Evolutionary conservation across 2,888 invertebrate species (phyloP), one percentile per base, ranked within the genome.

Genomic region (Drosophila putrida): DNA sequence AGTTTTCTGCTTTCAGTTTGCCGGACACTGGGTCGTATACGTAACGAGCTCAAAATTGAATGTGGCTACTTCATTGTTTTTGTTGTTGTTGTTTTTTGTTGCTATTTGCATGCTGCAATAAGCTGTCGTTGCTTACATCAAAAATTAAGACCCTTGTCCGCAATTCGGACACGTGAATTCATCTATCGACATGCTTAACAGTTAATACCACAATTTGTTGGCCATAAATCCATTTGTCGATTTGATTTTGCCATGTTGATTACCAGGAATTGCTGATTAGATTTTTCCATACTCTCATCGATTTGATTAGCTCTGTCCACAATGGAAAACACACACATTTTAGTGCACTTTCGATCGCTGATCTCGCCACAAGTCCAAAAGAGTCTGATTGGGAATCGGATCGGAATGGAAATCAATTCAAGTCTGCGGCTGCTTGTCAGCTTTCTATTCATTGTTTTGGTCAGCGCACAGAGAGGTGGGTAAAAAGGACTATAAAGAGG

Each of bases 231-330:
- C 31, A 35, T 66, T 55, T 75, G 50, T 15, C 58, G 53, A 71
- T 64, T 71, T 81, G 78, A 78, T 84, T 84, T 72, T 74, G 15
- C 27, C 31, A 44, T 58, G 43, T 50, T 58, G 89, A 89, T 84
- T 80, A 81, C 35, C 15, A 35, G 31, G 15, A 66, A 64, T 44
- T 44, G 41, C 71, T 69, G 84, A 84, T 84, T 78, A 84, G 88
- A 89, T 87, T 78, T 65, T 46, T 20, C 20, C 20, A 20, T 20
- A 3, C 49, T 11, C 13, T 27, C 20, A 27, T 5, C 41, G 13
- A 10, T 6, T 44, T 4, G 53, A 4, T 4, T 71, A 61, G 61
- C 31, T 53, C 38, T 39, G 2, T 6, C 15, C 51, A 31, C 15
- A 44, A 9, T 53, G 60, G 41, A 15, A 1, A 31, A 47, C 36